Evolutionary conservation across 1,140 invertebrate genomes (phyloP), one percentile per base, ranked within the genome.

Genomic region (Chlorops oryzae): DNA sequence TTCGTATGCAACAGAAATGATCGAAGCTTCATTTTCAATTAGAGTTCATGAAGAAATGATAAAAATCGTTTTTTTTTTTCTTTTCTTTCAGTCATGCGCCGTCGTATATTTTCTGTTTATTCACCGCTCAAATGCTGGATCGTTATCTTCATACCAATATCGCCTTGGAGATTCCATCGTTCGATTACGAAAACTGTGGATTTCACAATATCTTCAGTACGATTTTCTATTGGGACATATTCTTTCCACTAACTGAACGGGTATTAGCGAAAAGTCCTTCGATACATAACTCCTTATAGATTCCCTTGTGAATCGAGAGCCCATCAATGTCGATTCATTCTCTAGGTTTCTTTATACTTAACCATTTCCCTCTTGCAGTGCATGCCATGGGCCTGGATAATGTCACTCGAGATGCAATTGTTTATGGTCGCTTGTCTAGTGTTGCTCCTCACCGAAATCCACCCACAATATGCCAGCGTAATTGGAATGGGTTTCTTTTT

Each of bases 141-240:
- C 61, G 62, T 39, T 73, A 70, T 63, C 65, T 70, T 34, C 58
- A 71, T 23, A 50, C 65, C 40, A 55, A 70, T 47, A 54, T 61
- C 0, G 53, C 73, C 5, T 59, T 76, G 22, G 64, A 72, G 40
- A 44, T 73, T n/a, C 63, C 66, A 6, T 59, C 63, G 1, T 5
- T 55, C 13, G 73, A 76, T 59, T 51, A 65, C 13, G 32, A 58
- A 13, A 74, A 59, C 13, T 76, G 74, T 44, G 58, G 61, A 12
- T n/a, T n/a, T n/a, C 55, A 61, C 50, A 72, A 65, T 50, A 73
- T 69, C 69, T 75, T 72, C 69, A 59, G 66, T 45, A 74, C 75
- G 48, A 57, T 61, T 25, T 47, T 76, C 2, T 76, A 71, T 35
- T 61, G 74, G 39, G 73, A 76, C 35, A 73, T 65, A 1, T 74